Evolutionary conservation across 2,797 vertebrate species (phyloP), one percentile per base, ranked within the genome.

Genomic region (Chelon labrosus): DNA sequence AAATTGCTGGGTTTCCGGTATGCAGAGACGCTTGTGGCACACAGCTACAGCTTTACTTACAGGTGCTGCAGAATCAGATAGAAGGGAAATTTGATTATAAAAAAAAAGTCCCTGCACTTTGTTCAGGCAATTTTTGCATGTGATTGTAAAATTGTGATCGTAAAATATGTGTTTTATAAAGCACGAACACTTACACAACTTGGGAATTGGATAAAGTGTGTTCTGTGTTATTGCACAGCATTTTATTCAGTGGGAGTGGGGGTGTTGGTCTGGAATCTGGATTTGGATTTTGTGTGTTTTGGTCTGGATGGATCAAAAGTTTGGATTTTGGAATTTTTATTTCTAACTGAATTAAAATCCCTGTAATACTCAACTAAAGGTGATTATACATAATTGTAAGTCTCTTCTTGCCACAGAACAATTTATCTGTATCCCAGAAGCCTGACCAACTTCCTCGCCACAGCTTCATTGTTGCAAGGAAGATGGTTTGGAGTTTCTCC

Each of bases 81-180:
- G 14, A n/a, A 54, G n/a, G 5, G 17, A 41, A 5, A 25, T 58
- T 39, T 64, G 14, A 44, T 47, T n/a, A 8, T 31, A 42, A 16
- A 42, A 41, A 22, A 41, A 41, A 66, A 31, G 11, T 19, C 35
- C 31, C 31, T 51, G 47, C n/a, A 11, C 27, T 35, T 49, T 5
- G 19, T 51, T 71, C 13, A 55, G 62, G 9, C 44, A 62, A 70
- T 64, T 65, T 63, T 42, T 65, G 20, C 22, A 42, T 39, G 55
- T 41, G 9, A 66, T 62, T 50, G 7, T 46, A 47, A 46, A 53
- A 60, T 31, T 55, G 50, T 10, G 14, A 66, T 55, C 55, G 27
- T 12, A 27, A 35, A 35, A 35, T 35, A 8, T 8, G 31, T 3
- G 25, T 35, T 35, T 35, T 35, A 35, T 35, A 35, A 41, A 41